phyloP scores from a whole-genome alignment of 1,140 invertebrate genomes.

The Paralvinella palmiformis region DNA sequence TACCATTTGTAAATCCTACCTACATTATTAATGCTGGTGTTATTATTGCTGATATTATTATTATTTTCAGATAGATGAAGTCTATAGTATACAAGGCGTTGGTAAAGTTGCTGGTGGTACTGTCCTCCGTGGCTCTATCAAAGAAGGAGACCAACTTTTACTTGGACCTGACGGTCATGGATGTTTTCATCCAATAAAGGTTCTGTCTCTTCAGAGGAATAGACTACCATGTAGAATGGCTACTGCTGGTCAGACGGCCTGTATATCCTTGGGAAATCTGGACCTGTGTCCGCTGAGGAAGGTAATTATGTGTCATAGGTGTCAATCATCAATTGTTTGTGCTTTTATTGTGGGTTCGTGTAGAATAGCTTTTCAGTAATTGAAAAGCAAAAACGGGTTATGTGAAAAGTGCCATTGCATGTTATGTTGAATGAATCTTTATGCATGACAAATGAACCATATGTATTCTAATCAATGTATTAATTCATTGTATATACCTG shows the following conservation, averaged over 20 bases:
- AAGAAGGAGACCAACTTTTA: conserved; percentile 71
- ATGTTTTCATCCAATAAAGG: conserved; percentile 68
- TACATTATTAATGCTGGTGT: neutral
- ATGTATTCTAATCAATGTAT: no score
- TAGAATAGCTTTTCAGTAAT: no score
- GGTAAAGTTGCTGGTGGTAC: conserved; percentile 96
- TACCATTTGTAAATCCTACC: neutral
- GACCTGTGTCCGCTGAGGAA: conserved; percentile 58
- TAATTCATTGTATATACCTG: no score
- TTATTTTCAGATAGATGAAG: conserved; percentile 89
- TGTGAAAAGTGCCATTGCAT: no score
- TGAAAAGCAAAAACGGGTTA: no score
- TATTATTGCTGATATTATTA: no score
- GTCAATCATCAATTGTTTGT: no score
- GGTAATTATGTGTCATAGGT: no score
- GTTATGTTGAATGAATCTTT: no score
- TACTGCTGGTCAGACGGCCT: conserved; percentile 83
- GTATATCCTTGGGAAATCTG: conserved; percentile 67
- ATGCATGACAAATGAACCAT: no score
- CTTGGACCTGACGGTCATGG: conserved; percentile 81
- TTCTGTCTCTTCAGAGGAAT: conserved; percentile 83
- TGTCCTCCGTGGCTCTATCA: conserved; percentile 74
- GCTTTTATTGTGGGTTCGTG: no score
- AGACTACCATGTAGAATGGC: conserved; percentile 80
- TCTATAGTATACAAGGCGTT: conserved; percentile 94